Conservation (phyloP, 2,888 invertebrate genomes). For the Anticlea derivata region DNA sequence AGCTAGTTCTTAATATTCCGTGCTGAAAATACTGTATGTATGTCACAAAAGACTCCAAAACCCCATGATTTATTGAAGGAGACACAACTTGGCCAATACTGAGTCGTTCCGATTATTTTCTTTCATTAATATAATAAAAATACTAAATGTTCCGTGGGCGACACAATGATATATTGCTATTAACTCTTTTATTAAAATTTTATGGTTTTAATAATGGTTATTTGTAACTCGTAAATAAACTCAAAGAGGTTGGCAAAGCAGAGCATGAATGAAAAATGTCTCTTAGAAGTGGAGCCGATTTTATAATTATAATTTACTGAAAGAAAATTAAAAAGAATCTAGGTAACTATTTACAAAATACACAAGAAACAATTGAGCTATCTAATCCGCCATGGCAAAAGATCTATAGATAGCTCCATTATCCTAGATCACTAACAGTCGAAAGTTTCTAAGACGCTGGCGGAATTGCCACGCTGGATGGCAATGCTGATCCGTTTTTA, state of each 20-base stretch:
- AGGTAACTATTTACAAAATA: no score
- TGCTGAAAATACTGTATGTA: constrained; percentile 25
- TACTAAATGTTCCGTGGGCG: constrained; percentile 58
- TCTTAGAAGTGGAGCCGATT: not conserved
- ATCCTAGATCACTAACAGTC: no score
- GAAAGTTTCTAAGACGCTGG: no score
- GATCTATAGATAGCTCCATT: no score
- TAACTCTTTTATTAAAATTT: constrained; percentile 46
- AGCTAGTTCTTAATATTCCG: no score
- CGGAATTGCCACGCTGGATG: no score
- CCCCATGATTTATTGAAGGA: constrained; percentile 61
- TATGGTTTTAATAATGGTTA: constrained; percentile 40
- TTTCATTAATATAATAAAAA: constrained; percentile 44
- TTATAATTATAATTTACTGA: no score
- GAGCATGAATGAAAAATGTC: constrained; percentile 11
- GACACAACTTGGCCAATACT: constrained; percentile 63
- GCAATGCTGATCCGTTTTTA: no score
- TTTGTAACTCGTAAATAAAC: constrained; percentile 37
- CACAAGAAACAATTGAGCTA: no score
- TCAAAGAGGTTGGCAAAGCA: constrained; percentile 19
- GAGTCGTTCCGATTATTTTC: constrained; percentile 61
- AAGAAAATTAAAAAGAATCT: no score
- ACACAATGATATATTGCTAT: constrained; percentile 58
- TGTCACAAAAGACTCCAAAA: constrained; percentile 41
- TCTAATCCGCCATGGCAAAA: no score